These are phyloP conservation scores for Cataglyphis cursor DNA, from an alignment of 2,888 invertebrate species.

Conservation along the genomic window DNA sequence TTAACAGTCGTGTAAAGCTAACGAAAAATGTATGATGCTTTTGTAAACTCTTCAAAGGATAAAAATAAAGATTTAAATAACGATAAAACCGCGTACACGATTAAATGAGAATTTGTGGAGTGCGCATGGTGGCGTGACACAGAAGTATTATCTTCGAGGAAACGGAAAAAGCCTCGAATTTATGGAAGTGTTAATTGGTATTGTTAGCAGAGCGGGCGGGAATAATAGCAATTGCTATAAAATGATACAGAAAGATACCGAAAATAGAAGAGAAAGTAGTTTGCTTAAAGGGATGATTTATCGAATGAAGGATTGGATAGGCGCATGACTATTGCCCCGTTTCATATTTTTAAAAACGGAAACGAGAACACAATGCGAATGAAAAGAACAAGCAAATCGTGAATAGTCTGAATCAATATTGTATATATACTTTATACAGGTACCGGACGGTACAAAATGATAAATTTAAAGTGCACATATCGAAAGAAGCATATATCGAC, in stretches of 20 bases:
- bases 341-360: conserved; percentile 42
- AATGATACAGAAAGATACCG: conserved; percentile 29
- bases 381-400: conserved; percentile 50
- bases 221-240: conserved; percentile 42
- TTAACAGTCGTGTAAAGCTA: conserved; percentile 20
- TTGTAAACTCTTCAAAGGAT: conserved; percentile 8
- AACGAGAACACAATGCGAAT: conserved; percentile 15
- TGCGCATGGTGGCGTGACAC: conserved; percentile 55
- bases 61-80: conserved; percentile 47
- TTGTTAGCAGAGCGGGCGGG: conserved; percentile 41
- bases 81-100: conserved; percentile 39
- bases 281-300: conserved; percentile 37
- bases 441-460: conserved; percentile 49
- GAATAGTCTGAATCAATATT: conserved; percentile 54
- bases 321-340: conserved; percentile 17
- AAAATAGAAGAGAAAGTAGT: conserved; percentile 17
- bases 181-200: conserved; percentile 59
- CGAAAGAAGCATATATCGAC: conserved; percentile 22
- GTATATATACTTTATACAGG: conserved; percentile 31
- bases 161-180: conserved; percentile 53
- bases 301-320: conserved; percentile 34
- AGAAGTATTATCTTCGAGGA: conserved; percentile 51
- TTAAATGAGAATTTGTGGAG: conserved; percentile 56
- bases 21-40: background rate
- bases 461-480: conserved; percentile 41